Evolutionary conservation across 1,140 invertebrate genomes (phyloP).

Genomic region (Ostrea denselamellosa): DNA sequence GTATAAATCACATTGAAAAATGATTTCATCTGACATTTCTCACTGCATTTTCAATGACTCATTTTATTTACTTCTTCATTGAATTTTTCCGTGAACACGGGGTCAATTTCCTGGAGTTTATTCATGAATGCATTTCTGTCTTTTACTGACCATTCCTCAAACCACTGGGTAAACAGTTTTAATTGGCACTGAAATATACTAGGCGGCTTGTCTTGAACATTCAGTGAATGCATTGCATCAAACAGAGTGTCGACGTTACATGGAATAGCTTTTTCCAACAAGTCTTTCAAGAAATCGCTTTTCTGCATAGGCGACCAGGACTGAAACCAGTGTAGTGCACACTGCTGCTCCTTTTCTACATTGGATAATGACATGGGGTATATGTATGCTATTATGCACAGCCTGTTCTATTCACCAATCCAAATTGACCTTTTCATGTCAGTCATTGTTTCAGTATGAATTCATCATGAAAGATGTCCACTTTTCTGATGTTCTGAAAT

Average conservation of each 20-base stretch:
- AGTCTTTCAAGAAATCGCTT: conserved; percentile 88
- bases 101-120: conserved; percentile 64
- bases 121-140: conserved; percentile 81
- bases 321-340: conserved; percentile 86
- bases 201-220: conserved; percentile 85
- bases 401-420: not conserved
- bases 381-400: not conserved
- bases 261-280: conserved; percentile 84
- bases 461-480: not conserved
- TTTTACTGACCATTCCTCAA: conserved; percentile 87
- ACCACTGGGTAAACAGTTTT: conserved; percentile 93
- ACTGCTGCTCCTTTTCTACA: conserved; percentile 71
- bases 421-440: not conserved
- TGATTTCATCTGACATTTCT: too few species aligned
- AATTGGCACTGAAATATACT: conserved; percentile 93
- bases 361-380: conserved; percentile 63
- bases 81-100: conserved; percentile 70
- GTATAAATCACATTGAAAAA: too few species aligned
- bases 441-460: not conserved
- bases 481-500: conserved; percentile 14
- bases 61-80: conserved; percentile 52
- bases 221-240: conserved; percentile 84
- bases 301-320: conserved; percentile 93
- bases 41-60: not conserved
- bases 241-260: conserved; percentile 85